Evolutionary conservation across 2,888 invertebrate species (phyloP).

Genomic region (Metacarcinus magister): DNA sequence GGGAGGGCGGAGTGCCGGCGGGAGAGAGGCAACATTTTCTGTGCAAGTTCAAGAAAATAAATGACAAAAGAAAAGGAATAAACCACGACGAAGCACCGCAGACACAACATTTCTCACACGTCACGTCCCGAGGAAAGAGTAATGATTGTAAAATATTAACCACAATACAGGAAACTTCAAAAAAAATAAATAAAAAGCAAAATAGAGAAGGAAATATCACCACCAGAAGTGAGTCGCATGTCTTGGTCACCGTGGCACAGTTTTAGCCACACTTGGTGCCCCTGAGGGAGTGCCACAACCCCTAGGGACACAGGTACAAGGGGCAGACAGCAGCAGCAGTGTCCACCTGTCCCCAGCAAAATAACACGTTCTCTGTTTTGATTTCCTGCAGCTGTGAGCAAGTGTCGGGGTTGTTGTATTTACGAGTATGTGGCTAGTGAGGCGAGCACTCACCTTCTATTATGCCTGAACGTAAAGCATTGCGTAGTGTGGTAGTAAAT

Average conservation of each 20-base stretch:
- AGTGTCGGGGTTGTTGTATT: not conserved
- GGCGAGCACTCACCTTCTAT: not conserved
- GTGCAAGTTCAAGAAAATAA: conserved; percentile 1
- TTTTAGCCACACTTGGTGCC: not conserved
- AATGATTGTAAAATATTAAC: not conserved
- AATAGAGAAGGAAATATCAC: not conserved
- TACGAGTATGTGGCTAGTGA: not conserved
- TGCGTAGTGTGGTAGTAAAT: not conserved
- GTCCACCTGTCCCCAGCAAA: not conserved
- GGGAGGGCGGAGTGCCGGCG: not conserved
- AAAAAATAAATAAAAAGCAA: not conserved
- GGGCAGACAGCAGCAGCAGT: not conserved
- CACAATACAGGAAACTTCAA: not conserved
- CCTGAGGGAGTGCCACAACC: not conserved
- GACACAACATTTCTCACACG: not conserved
- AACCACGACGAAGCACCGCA: not conserved
- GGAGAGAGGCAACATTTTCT: conserved; percentile 17
- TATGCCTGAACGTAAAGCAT: not conserved
- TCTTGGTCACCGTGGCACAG: not conserved
- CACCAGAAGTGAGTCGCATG: not conserved
- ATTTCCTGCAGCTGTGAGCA: not conserved
- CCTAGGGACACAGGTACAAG: not conserved
- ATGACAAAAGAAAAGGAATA: not conserved
- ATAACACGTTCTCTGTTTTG: not conserved
- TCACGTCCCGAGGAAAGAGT: not conserved